A percentile compares a stretch with the other conserved stretches of the same genome.
phyloP scores from a whole-genome alignment of 2,113 vertebrate species.

The Odocoileus virginianus region DNA sequence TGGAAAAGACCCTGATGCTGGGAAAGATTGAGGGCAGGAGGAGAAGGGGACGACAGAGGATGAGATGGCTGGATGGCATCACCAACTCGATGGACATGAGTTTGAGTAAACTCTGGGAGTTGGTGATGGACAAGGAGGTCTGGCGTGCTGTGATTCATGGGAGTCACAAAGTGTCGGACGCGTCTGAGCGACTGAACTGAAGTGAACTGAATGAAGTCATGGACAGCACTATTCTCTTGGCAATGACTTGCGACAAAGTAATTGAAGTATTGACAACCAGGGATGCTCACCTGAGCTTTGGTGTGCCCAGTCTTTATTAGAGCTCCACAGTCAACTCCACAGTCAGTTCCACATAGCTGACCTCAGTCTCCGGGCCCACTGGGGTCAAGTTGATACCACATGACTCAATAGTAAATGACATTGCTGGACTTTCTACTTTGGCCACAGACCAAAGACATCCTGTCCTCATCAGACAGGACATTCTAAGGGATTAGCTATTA shows the following conservation, averaged over 20 bases:
- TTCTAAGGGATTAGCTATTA: neutral
- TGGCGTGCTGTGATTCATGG: no score
- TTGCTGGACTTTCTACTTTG: neutral
- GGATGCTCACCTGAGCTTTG: neutral
- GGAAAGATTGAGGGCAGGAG: no score
- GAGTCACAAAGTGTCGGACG: no score
- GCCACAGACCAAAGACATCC: neutral
- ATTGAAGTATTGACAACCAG: neutral
- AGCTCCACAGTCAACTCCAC: neutral
- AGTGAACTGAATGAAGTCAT: no score
- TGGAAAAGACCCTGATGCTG: no score
- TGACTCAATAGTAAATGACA: neutral
- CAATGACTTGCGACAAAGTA: neutral
- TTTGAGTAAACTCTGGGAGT: no score
- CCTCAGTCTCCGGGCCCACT: neutral
- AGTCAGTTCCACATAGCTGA: neutral
- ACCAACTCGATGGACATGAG: no score
- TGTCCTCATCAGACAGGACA: neutral
- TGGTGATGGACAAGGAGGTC: no score
- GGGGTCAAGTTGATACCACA: neutral
- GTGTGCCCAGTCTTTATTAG: neutral
- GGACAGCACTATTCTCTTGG: neutral
- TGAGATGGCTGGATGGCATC: no score
- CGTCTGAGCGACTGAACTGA: no score
- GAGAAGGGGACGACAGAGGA: no score